Percentiles rank a stretch among this genome's conserved stretches.
Conservation (phyloP, 2,888 invertebrate genomes). For the Micoletzkya japonica region DNA sequence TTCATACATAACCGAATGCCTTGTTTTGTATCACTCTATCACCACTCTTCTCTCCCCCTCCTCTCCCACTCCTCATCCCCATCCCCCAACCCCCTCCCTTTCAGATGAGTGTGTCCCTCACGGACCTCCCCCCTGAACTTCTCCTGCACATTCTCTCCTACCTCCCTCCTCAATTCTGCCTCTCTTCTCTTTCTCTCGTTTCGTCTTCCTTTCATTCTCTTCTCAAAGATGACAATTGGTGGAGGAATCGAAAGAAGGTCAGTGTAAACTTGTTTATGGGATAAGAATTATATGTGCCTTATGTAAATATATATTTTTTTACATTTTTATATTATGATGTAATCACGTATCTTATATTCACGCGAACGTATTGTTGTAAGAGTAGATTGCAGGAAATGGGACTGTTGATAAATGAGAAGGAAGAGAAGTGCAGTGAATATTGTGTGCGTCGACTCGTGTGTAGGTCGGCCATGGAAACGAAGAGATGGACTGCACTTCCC, state of each 20-base stretch:
- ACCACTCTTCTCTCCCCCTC: background rate
- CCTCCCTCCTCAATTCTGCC: conserved; percentile 7
- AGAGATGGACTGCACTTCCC: conserved; percentile 2
- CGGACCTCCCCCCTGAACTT: conserved; percentile 15
- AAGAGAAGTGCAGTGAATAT: conserved; percentile 4
- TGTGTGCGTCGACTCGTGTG: conserved; percentile 1
- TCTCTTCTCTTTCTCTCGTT: conserved; percentile 7
- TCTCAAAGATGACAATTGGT: conserved; percentile 15
- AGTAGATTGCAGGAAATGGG: background rate
- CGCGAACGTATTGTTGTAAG: background rate
- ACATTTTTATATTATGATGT: background rate
- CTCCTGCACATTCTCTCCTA: conserved; percentile 8
- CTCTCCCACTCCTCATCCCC: background rate
- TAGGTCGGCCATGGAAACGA: conserved; percentile 2
- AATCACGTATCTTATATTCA: background rate
- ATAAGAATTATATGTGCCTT: background rate
- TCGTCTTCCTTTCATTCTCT: conserved; percentile 11
- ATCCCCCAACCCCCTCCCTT: background rate
- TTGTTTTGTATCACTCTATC: background rate
- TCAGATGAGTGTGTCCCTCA: background rate
- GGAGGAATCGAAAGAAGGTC: conserved; percentile 24
- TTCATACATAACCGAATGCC: conserved; percentile 12
- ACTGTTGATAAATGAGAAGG: background rate
- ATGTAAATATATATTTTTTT: background rate
- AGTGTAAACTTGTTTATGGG: conserved; percentile 1